Conservation (phyloP, 2,113 vertebrate genomes). For the Thunnus thynnus region DNA sequence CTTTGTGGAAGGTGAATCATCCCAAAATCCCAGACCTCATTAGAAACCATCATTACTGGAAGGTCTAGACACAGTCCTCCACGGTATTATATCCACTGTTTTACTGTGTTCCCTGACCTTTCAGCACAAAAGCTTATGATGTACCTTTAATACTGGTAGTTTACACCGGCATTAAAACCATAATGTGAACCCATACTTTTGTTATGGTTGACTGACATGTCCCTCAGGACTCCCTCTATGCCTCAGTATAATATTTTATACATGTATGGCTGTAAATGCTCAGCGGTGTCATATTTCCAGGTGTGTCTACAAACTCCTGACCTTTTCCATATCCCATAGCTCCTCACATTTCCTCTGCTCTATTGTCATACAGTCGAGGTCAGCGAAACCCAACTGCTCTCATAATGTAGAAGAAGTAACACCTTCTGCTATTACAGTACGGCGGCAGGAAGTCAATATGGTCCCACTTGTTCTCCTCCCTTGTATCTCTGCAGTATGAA, state of each 20-base stretch:
- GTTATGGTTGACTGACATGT: conserved; percentile 42
- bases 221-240: conserved; percentile 29
- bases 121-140: conserved; percentile 33
- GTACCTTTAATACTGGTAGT: conserved; percentile 47
- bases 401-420: conserved; percentile 45
- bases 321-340: conserved; percentile 44
- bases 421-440: conserved; percentile 15
- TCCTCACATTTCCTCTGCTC: conserved; percentile 51
- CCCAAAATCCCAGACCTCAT: conserved; percentile 49
- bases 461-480: conserved; percentile 23
- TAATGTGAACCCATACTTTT: conserved; percentile 48
- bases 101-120: conserved; percentile 62
- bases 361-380: conserved; percentile 48
- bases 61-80: conserved; percentile 33
- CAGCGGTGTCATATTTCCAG: conserved; percentile 49
- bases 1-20: conserved; percentile 54
- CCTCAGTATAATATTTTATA: conserved; percentile 41
- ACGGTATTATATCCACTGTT: conserved; percentile 10
- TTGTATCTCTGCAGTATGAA: conserved; percentile 86
- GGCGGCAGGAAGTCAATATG: conserved; percentile 29
- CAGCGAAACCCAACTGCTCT: conserved; percentile 31
- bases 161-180: conserved; percentile 34
- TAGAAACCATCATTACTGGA: conserved; percentile 61
- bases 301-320: conserved; percentile 43
- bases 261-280: conserved; percentile 1